Evolutionary conservation across 2,113 vertebrate species (phyloP).

Genomic region (Triplophysa siluroides): DNA sequence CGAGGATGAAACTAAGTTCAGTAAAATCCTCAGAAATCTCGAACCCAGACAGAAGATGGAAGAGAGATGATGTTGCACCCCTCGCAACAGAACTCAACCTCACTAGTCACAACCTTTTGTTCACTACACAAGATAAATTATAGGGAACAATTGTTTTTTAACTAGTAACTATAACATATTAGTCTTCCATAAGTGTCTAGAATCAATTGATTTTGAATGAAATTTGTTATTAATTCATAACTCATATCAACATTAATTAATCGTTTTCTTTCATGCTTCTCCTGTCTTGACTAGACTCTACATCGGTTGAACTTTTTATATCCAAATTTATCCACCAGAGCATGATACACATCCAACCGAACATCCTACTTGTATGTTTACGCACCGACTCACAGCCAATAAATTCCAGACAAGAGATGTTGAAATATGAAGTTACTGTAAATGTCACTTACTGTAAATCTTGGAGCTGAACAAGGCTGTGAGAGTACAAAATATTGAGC

Average conservation of each 20-base stretch:
- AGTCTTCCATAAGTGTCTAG: background rate
- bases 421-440: background rate
- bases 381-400: too few species aligned
- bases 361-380: too few species aligned
- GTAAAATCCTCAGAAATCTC: conserved; percentile 48
- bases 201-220: background rate
- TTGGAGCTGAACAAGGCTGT: conserved; percentile 48
- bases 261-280: too few species aligned
- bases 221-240: too few species aligned
- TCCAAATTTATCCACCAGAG: too few species aligned
- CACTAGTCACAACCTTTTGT: background rate
- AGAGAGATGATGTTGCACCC: conserved; percentile 41
- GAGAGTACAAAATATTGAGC: conserved; percentile 61
- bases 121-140: background rate
- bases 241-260: too few species aligned
- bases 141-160: background rate
- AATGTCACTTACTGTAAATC: conserved; percentile 67
- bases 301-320: too few species aligned
- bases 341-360: too few species aligned
- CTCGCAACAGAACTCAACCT: background rate
- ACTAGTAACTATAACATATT: background rate
- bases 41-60: conserved; percentile 50
- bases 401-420: background rate
- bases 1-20: conserved; percentile 48
- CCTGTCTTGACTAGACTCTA: too few species aligned